Base-by-base conservation (phyloP, 1,140 invertebrate genomes). In the Oreohelix idahoensis region DNA sequence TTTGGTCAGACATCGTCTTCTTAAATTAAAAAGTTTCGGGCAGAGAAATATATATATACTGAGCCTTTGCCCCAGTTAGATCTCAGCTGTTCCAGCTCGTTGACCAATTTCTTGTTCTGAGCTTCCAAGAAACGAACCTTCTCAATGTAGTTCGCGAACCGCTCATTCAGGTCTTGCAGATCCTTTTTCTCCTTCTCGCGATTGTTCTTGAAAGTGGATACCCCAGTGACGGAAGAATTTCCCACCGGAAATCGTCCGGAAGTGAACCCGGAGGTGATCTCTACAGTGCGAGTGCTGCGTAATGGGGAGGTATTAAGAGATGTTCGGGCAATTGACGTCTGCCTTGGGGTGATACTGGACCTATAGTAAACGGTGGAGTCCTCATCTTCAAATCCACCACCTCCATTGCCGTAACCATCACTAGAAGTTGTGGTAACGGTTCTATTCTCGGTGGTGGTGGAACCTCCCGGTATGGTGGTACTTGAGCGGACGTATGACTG, bases 171-270 rank as follows among this genome's bases (percentile, higher is more conserved):
- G 79, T 93, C 93, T 74, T 89, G 90, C 89, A 94, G 89, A 78
- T 93, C 93, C 86, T 93, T 92, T 89, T 93, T 93, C 84, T 93
- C 93, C 73, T 89, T 90, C 81, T 93, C 92, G 8, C 93, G 89
- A 42, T 87, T 87, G 75, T 88, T 88, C 74, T 92, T 88, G 69
- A 94, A 93, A 69, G 87, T 89, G 13, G 85, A 84, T 13, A 93
- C 93, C 8, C 92, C 89, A n/a, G 76, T 86, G 36, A 79, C 84
- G n/a, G n/a, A n/a, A n/a, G 90, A 85, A 70, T 10, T 86, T 77
- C 11, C 69, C 45, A 63, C 70, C 2, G 53, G 53, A 4, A 58
- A 5, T 8, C 26, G 53, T 23, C 53, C 53, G 29, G 66, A 58
- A 63, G 26, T 78, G 63, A 71, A 74, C 23, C 73, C 63, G 42